These are phyloP conservation scores for Drosophila obscura DNA, from an alignment of 1,140 invertebrate genomes.

Conservation along the genomic window DNA sequence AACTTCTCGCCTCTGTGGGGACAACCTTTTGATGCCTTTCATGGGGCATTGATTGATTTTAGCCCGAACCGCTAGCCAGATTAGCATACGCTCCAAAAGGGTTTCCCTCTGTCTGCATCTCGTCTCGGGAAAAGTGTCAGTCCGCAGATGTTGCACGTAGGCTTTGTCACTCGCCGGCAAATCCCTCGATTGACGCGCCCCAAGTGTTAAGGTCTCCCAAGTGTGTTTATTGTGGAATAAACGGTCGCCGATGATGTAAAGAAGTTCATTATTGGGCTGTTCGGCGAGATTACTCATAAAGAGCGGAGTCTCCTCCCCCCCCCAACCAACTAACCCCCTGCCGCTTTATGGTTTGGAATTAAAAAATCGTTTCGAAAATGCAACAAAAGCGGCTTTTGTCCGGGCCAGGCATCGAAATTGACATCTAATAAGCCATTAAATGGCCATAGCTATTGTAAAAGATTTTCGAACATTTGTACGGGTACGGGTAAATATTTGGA, in stretches of 20 bases:
- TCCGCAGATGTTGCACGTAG: neutral
- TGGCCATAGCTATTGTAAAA: constrained; percentile 20
- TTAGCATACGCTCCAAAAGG: constrained; percentile 54
- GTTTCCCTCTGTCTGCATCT: constrained; percentile 6
- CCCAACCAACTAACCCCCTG: constrained; percentile 25
- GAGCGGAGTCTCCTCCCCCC: constrained; percentile 42
- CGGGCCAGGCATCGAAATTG: constrained; percentile 5
- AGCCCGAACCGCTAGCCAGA: constrained; percentile 35
- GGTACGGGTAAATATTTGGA: constrained; percentile 65
- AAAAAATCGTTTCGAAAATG: constrained; percentile 48
- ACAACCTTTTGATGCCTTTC: constrained; percentile 41
- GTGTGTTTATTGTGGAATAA: constrained; percentile 31
- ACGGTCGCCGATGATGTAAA: constrained; percentile 42
- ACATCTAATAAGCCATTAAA: constrained; percentile 77
- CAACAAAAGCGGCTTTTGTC: constrained; percentile 70
- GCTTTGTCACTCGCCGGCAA: constrained; percentile 44
- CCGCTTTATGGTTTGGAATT: constrained; percentile 42
- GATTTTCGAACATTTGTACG: constrained; percentile 26
- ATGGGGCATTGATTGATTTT: constrained; percentile 65
- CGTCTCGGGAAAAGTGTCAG: constrained; percentile 45
- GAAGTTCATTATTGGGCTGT: constrained; percentile 59
- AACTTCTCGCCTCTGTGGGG: constrained; percentile 65
- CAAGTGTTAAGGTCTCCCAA: constrained; percentile 50
- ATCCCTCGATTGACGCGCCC: constrained; percentile 52
- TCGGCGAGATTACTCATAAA: constrained; percentile 41